Evolutionary conservation across 2,113 vertebrate genomes (phyloP).

Genomic region (Cyanoramphus novaezelandiae): DNA sequence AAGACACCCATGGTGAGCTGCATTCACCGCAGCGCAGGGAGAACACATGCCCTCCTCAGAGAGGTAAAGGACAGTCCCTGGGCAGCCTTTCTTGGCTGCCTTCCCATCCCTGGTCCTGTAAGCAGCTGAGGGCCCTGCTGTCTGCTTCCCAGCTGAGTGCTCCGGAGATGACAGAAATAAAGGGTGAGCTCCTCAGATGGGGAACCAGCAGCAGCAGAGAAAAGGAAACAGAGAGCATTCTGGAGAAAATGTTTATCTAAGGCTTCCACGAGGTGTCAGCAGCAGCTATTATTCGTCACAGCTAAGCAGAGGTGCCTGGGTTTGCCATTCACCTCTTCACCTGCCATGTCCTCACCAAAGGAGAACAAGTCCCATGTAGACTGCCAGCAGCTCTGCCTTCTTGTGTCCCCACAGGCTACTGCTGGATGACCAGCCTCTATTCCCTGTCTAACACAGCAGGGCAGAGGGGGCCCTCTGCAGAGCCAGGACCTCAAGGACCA

Average conservation of each 20-base stretch:
- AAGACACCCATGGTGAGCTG: background rate
- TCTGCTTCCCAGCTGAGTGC: background rate
- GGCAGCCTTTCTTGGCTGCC: background rate
- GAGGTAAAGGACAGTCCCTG: background rate
- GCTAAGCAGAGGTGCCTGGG: background rate
- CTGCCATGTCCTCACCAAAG: background rate
- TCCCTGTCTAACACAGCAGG: background rate
- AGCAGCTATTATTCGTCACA: constrained; percentile 11
- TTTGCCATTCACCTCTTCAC: background rate
- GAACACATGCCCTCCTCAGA: background rate
- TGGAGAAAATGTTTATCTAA: background rate
- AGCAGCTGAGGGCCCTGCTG: background rate
- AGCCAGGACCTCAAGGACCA: background rate
- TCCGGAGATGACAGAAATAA: background rate
- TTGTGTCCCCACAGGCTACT: background rate
- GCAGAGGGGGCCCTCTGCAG: accelerated
- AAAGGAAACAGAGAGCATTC: background rate
- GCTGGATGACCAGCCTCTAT: background rate
- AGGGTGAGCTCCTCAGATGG: background rate
- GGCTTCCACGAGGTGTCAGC: constrained; percentile 52
- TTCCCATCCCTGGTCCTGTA: background rate
- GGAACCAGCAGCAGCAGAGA: background rate
- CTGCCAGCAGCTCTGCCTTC: background rate
- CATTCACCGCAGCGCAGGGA: background rate
- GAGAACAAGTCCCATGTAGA: background rate